Percentiles rank a stretch among this genome's conserved stretches.
Evolutionary conservation across 2,113 vertebrate genomes (phyloP).

Genomic region (rabbit (Oryctolagus cuniculus)): mOryCun1.1 NC_091435.1:110970501-110971000

Average conservation of each 20-base stretch:
- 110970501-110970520: slow-evolving; percentile 16
- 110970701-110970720: slow-evolving; percentile 66
- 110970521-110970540: background rate
- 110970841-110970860: slow-evolving; percentile 52
- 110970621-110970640: background rate
- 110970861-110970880: background rate
- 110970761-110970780: slow-evolving; percentile 54
- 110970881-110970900: slow-evolving; percentile 51
- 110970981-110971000: background rate
- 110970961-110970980: background rate
- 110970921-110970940: background rate
- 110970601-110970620: slow-evolving; percentile 48
- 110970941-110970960: slow-evolving; percentile 48
- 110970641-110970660: background rate
- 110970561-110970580: background rate
- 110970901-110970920: slow-evolving; percentile 63
- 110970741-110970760: slow-evolving; percentile 30
- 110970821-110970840: slow-evolving; percentile 49
- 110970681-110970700: slow-evolving; percentile 59
- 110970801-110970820: background rate
- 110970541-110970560: background rate
- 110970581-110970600: background rate
- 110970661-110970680: slow-evolving; percentile 15
- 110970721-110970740: slow-evolving; percentile 40
- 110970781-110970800: background rate